Base-by-base conservation (phyloP, 2,797 vertebrate genomes). In the Enteromius mattozi region DNA sequence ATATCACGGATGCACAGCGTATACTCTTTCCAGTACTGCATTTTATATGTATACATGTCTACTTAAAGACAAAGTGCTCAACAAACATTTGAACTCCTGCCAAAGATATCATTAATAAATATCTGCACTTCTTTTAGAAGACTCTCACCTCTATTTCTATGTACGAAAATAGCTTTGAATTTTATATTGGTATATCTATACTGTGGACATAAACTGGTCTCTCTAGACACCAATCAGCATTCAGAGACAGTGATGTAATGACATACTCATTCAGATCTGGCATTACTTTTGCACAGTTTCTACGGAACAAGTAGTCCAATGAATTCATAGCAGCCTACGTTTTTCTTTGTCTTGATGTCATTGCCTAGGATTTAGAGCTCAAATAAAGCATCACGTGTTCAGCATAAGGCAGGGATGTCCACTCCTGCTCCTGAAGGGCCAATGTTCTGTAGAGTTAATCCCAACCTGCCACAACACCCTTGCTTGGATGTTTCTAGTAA, bases 311-410 rank as follows among this genome's bases (percentile, higher is more conserved):
- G 68, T 56, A 42, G 33, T 70, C 24, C 30, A 30, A 61, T 74
- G 24, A 82, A 61, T 68, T 51, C 30, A 69, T 92, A 94, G 93
- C 94, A 94, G 92, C 93, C 91, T 85, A 42, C 83, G 85, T 81
- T 5, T 90, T 88, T 86, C 89, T 42, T 88, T 45, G 77, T 85
- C 77, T 74, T 61, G 21, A 66, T 81, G 86, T 84, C 56, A 85
- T 89, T 87, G 78, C 19, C 19, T 74, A 74, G 65, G n/a, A 66
- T 51, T 40, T 3, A 21, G n/a, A 77, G 59, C 59, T 89, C 80
- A 78, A 82, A 87, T 88, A 81, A 77, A 82, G 85, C 87, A 88
- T 83, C 49, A 81, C 72, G 85, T 86, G 35, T 87, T 90, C 87
- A 86, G 81, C 9, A 79, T 95, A 95, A 95, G 42, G 17, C 59